Conservation (phyloP, 2,113 vertebrate species). For the Herpetotheres cachinnans region DNA sequence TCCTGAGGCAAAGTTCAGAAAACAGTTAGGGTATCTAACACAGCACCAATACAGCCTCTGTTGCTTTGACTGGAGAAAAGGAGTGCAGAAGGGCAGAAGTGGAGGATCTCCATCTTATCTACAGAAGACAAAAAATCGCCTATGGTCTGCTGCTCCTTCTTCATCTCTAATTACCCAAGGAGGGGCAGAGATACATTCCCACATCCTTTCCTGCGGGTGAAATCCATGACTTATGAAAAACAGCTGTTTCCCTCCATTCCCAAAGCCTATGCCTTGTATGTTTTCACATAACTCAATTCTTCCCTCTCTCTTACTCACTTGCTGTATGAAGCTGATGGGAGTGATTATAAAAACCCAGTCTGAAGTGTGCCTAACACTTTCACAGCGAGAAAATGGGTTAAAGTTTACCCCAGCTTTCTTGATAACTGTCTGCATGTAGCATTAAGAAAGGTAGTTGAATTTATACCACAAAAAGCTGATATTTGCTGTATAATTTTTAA, state of each 20-base stretch:
- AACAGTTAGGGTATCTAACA: neutral
- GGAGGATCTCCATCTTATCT: neutral
- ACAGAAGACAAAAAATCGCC: neutral
- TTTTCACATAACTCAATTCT: neutral
- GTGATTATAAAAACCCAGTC: neutral
- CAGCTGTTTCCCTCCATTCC: neutral
- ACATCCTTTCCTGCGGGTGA: neutral
- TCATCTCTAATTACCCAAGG: neutral
- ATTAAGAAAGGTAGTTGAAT: neutral
- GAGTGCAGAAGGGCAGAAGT: neutral
- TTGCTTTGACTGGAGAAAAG: neutral
- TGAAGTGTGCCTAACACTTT: neutral
- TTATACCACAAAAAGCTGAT: neutral
- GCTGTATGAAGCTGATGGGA: neutral
- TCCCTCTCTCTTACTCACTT: neutral
- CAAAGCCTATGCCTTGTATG: neutral
- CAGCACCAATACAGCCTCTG: neutral
- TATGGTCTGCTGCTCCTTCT: neutral
- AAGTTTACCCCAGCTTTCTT: neutral
- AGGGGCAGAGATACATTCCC: neutral
- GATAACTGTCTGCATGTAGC: neutral
- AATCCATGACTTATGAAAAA: neutral
- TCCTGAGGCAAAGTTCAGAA: neutral
- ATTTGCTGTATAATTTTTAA: neutral
- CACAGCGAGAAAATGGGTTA: neutral